A percentile compares a stretch with the other conserved stretches of the same genome.
Evolutionary conservation across 2,888 invertebrate genomes (phyloP).

Genomic region (Rotaria socialis): DNA sequence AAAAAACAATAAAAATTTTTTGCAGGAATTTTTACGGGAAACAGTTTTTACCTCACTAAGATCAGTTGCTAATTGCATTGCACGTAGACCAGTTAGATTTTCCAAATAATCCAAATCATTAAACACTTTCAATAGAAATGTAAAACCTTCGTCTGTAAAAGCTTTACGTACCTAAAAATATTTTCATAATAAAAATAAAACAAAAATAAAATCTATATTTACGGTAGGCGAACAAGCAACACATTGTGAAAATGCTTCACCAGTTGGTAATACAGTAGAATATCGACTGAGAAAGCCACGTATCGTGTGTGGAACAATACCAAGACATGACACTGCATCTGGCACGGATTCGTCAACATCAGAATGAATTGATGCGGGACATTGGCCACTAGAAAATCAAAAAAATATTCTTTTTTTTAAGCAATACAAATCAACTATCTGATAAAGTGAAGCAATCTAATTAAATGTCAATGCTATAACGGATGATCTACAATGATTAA

Average conservation of each 20-base stretch:
- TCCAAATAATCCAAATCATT: constrained; percentile 77
- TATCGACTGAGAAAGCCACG: constrained; percentile 81
- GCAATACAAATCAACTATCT: too few species aligned
- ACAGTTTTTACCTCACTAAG: not conserved
- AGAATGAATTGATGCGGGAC: constrained; percentile 47
- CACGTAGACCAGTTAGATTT: constrained; percentile 73
- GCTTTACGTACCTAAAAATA: constrained; percentile 56
- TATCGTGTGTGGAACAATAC: constrained; percentile 79
- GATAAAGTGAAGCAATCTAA: too few species aligned
- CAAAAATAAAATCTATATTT: constrained; percentile 47
- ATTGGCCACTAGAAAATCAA: not conserved
- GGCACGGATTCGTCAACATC: constrained; percentile 58
- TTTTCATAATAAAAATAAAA: constrained; percentile 12
- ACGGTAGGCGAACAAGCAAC: constrained; percentile 76
- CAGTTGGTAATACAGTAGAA: constrained; percentile 76
- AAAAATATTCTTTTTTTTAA: too few species aligned
- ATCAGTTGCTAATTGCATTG: constrained; percentile 58
- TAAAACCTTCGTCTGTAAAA: constrained; percentile 64
- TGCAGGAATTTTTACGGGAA: not conserved
- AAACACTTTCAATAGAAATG: constrained; percentile 75
- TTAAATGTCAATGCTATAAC: too few species aligned
- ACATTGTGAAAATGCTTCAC: constrained; percentile 79
- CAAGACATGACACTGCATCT: constrained; percentile 63
- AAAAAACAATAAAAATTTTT: not conserved
- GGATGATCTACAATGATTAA: too few species aligned